phyloP scores from a whole-genome alignment of 2,797 vertebrate genomes.

The Delichon dasypus region DNA sequence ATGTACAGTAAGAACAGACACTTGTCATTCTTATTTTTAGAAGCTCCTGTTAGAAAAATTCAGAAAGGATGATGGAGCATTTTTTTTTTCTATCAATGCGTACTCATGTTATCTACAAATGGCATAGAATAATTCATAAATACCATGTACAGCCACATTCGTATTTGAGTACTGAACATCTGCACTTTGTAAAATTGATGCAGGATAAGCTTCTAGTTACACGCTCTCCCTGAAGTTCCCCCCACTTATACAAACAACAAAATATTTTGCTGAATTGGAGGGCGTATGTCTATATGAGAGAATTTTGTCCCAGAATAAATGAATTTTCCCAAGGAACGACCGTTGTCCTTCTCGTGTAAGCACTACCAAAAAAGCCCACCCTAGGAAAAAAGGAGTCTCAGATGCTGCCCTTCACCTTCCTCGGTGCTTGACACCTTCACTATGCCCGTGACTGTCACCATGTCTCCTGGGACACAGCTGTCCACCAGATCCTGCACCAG shows the following conservation, averaged over 20 bases:
- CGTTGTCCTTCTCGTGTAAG: not conserved
- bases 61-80: not conserved
- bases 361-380: not conserved
- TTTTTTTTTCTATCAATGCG: not conserved
- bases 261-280: not conserved
- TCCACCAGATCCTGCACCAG: conserved; percentile 93
- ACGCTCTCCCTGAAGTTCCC: not conserved
- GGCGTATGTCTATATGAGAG: fast-evolving
- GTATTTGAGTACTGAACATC: not conserved
- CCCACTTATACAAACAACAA: not conserved
- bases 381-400: not conserved
- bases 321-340: not conserved
- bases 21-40: conserved; percentile 91
- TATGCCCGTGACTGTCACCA: conserved; percentile 87
- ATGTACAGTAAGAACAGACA: conserved; percentile 97
- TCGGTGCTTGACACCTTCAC: conserved; percentile 89
- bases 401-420: conserved; percentile 77
- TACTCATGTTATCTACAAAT: not conserved
- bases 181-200: not conserved
- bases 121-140: not conserved
- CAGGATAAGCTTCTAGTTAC: not conserved
- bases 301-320: not conserved
- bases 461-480: conserved; percentile 94
- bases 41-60: conserved; percentile 76
- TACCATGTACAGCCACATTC: no score